phyloP scores from a whole-genome alignment of 64 coral and sea anemone species.

The Pocillopora damicornis region DNA sequence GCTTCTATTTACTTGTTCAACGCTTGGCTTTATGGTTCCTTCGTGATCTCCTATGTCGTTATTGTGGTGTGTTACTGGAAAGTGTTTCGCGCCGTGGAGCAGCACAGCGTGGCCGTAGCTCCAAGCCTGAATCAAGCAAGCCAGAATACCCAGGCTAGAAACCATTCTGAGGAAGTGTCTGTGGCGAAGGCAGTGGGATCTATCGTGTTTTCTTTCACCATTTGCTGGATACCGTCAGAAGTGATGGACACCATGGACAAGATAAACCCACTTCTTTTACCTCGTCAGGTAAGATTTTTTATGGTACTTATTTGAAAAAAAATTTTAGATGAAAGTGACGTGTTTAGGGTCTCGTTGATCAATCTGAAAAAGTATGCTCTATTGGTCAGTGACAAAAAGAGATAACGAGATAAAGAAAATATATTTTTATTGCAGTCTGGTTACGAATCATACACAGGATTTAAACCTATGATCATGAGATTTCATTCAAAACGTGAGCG shows the following conservation, averaged over 20 bases:
- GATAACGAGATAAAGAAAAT: too few relatives aligned
- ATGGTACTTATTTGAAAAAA: not conserved
- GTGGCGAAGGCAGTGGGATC: constrained; percentile 26
- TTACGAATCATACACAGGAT: too few relatives aligned
- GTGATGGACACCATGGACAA: constrained; percentile 44
- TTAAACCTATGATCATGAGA: too few relatives aligned
- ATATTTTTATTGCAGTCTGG: too few relatives aligned
- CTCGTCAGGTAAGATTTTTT: constrained; percentile 16
- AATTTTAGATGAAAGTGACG: not conserved
- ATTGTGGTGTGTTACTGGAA: constrained; percentile 36
- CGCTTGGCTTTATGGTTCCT: constrained; percentile 41
- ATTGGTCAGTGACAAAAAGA: too few relatives aligned
- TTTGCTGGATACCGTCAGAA: constrained; percentile 34
- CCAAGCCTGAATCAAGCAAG: not conserved
- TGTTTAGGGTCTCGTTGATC: too few relatives aligned
- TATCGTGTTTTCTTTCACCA: constrained; percentile 21
- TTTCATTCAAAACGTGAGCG: too few relatives aligned
- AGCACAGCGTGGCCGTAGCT: constrained; percentile 2
- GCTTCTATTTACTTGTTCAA: constrained; percentile 26
- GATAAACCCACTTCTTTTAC: constrained; percentile 29
- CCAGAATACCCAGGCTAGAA: not conserved
- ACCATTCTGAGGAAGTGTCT: constrained; percentile 27
- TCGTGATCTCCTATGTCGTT: constrained; percentile 5
- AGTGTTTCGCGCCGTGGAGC: constrained; percentile 15
- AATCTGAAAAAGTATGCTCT: too few relatives aligned